Evolutionary conservation across 2,888 invertebrate species (phyloP).

Genomic region (Polydesmus complanatus): DNA sequence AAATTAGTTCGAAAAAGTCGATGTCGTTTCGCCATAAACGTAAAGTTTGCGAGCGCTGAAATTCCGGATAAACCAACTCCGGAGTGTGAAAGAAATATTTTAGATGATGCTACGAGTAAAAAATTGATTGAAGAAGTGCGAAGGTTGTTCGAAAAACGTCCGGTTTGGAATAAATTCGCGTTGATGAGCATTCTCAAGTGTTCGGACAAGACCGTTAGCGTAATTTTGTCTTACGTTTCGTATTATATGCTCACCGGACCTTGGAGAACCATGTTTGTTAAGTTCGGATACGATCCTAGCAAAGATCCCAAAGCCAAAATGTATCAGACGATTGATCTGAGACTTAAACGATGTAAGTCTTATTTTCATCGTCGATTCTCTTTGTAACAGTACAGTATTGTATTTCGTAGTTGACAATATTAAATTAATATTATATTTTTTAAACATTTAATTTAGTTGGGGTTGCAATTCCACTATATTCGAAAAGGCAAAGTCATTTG

Average conservation of each 20-base stretch:
- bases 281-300: conserved; percentile 81
- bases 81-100: conserved; percentile 32
- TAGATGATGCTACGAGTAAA: conserved; percentile 31
- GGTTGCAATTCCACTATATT: too few species aligned
- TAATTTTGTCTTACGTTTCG: conserved; percentile 65
- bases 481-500: too few species aligned
- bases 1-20: too few species aligned
- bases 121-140: conserved; percentile 11
- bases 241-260: conserved; percentile 80
- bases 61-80: conserved; percentile 49
- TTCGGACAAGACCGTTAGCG: conserved; percentile 41
- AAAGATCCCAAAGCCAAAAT: conserved; percentile 58
- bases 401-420: too few species aligned
- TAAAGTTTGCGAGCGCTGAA: too few species aligned
- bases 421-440: too few species aligned
- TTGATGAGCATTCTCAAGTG: conserved; percentile 36
- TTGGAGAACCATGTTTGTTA: conserved; percentile 82
- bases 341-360: conserved; percentile 28
- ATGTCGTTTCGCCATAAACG: too few species aligned
- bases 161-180: conserved; percentile 76
- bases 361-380: too few species aligned
- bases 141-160: conserved; percentile 59
- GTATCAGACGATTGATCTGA: conserved; percentile 78
- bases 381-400: too few species aligned
- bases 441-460: background rate